Evolutionary conservation across 92 coral and sea anemone genomes (phyloP), one percentile per base, ranked within the genome.

Genomic region (Heteractis magnifica): DNA sequence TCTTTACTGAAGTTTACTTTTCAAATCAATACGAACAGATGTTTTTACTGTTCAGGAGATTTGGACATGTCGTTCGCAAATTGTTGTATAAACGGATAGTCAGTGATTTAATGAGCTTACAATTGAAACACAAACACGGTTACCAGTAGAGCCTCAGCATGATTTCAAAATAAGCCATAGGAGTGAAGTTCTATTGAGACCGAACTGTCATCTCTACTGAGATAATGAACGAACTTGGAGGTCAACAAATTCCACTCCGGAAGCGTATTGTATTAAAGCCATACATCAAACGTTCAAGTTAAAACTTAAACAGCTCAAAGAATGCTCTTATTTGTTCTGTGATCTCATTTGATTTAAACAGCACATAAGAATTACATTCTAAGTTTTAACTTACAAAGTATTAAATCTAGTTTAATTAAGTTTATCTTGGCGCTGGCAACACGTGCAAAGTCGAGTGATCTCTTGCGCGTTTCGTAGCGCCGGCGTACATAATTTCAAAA

Each of bases 61-160:
- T 65, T 65, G 10, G 56, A 44, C 70, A 60, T 14, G 52, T 59
- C 74, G 21, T 11, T 59, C 20, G 34, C 64, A 80, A 65, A 48
- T 80, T 64, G 75, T 15, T 80, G 4, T 26, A 80, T 65, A 80
- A 80, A 80, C 83, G 65, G 62, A 23, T 79, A 49, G n/a, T 8
- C 82, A 72, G 71, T 60, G 44, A 18, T 23, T 16, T 80, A 80
- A 80, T 48, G 74, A 65, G 83, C 53, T 80, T 80, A 62, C 64
- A 80, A 80, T 80, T 65, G 83, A 48, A 62, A 11, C 14, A 80
- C 65, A 65, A 80, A 65, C 76, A 80, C 19, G 23, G 44, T 16
- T 23, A 65, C 74, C 51, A 34, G 56, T 21, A 16, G 75, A 16
- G 26, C 49, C 14, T 74, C 5, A 18, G 2, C 15, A 14, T 15